A percentile compares a stretch with the other conserved stretches of the same genome.
These are phyloP conservation scores for Perca fluviatilis DNA, from an alignment of 2,113 vertebrate genomes.

Conservation along the genomic window DNA sequence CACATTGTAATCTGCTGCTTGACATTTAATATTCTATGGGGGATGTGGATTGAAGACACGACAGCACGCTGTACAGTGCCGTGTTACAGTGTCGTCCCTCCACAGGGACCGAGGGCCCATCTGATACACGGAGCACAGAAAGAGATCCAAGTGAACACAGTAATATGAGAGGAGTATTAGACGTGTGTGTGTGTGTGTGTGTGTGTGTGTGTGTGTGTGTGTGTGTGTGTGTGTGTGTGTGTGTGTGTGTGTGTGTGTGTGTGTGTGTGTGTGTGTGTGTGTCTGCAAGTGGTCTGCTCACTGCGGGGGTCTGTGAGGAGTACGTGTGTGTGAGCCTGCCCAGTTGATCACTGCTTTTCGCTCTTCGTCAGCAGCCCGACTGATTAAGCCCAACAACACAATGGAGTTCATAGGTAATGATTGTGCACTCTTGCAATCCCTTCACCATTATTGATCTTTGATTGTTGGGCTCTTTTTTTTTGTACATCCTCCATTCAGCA, in stretches of 20 bases:
- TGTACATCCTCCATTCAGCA: conserved; percentile 76
- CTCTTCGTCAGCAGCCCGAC: conserved; percentile 80
- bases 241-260: conserved; percentile 51
- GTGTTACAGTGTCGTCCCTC: conserved; percentile 80
- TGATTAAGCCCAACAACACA: conserved; percentile 84
- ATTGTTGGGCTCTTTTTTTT: conserved; percentile 74
- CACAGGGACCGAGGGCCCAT: conserved; percentile 74
- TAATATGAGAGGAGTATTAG: conserved; percentile 76
- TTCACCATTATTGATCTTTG: conserved; percentile 87
- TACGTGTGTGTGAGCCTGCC: conserved; percentile 61
- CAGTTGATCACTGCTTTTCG: conserved; percentile 73
- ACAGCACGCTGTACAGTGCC: conserved; percentile 72
- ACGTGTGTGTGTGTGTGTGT: conserved; percentile 54
- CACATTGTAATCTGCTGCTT: conserved; percentile 69
- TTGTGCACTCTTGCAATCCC: conserved; percentile 86
- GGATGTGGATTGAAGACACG: conserved; percentile 73
- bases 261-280: conserved; percentile 47
- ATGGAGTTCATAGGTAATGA: conserved; percentile 86
- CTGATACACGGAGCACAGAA: conserved; percentile 77
- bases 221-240: conserved; percentile 47
- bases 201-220: conserved; percentile 49
- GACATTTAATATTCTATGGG: conserved; percentile 81
- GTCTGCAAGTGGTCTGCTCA: conserved; percentile 37
- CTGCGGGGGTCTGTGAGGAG: conserved; percentile 69
- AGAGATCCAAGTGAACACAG: conserved; percentile 79